Conservation (phyloP, 2,113 vertebrate genomes). For the Gobius niger region DNA sequence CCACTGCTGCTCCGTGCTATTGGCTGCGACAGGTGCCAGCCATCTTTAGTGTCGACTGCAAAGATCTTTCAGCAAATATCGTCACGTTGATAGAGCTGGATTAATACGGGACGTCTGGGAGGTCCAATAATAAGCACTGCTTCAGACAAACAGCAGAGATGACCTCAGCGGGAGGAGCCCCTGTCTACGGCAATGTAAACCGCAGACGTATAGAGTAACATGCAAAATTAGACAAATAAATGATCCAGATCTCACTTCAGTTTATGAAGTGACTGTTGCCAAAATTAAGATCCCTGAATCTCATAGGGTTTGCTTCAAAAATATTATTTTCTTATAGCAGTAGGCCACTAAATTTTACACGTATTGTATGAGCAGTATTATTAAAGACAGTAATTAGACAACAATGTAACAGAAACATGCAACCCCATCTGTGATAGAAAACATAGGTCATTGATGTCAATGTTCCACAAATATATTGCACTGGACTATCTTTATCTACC, state of each 20-base stretch:
- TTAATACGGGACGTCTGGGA: constrained; percentile 66
- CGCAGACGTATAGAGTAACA: background rate
- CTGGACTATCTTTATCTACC: no score
- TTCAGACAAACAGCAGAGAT: constrained; percentile 58
- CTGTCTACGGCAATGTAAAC: constrained; percentile 36
- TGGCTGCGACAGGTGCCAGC: constrained; percentile 73
- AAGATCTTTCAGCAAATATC: constrained; percentile 65
- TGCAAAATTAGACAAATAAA: background rate
- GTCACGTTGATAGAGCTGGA: constrained; percentile 62
- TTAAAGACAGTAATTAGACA: no score
- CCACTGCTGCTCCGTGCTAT: constrained; percentile 40
- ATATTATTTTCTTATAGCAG: no score
- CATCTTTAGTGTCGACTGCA: constrained; percentile 72
- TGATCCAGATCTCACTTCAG: background rate
- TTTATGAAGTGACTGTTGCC: background rate
- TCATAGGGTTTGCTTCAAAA: no score
- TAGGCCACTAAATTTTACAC: no score
- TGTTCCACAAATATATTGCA: no score
- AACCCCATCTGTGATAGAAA: no score
- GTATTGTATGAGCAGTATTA: no score
- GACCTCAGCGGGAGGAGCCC: constrained; percentile 63
- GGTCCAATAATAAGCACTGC: constrained; percentile 51
- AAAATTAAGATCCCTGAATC: no score
- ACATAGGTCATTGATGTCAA: no score
- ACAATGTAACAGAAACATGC: no score